These are phyloP conservation scores for Hylaeus anthracinus DNA, from an alignment of 1,140 invertebrate genomes.

Conservation along the genomic window DNA sequence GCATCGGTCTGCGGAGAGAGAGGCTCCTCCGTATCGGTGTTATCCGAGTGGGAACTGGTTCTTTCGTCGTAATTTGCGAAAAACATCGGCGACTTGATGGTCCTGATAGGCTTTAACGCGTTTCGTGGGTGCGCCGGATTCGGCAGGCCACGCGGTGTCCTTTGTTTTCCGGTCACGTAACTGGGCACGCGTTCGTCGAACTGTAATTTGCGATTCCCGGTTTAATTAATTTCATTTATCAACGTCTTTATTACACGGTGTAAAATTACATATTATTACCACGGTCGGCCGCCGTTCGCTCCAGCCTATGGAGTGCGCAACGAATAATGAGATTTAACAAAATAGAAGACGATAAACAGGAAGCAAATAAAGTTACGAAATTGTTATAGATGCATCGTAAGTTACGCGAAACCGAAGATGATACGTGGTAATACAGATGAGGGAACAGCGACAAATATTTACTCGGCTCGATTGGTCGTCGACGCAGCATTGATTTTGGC, in stretches of 20 bases:
- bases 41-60: conserved; percentile 30
- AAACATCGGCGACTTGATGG: conserved; percentile 38
- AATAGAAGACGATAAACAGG: too few relatives aligned
- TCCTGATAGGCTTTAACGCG: conserved; percentile 14
- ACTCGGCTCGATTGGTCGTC: conserved; percentile 3
- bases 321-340: too few relatives aligned
- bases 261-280: too few relatives aligned
- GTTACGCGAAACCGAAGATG: too few relatives aligned
- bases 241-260: too few relatives aligned
- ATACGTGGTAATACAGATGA: too few relatives aligned
- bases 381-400: too few relatives aligned
- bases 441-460: not conserved
- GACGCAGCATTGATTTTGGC: not conserved
- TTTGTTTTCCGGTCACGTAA: conserved; percentile 5
- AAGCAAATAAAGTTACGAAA: too few relatives aligned
- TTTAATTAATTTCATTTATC: not conserved
- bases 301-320: too few relatives aligned
- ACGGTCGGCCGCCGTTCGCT: too few relatives aligned
- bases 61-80: conserved; percentile 32
- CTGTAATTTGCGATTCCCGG: not conserved
- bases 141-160: not conserved
- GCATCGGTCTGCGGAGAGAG: not conserved
- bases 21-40: conserved; percentile 30
- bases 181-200: not conserved
- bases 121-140: not conserved